Percentiles rank a stretch among this genome's conserved stretches.
Evolutionary conservation across 2,113 vertebrate genomes (phyloP).

Genomic region (Sylvietta virens): DNA sequence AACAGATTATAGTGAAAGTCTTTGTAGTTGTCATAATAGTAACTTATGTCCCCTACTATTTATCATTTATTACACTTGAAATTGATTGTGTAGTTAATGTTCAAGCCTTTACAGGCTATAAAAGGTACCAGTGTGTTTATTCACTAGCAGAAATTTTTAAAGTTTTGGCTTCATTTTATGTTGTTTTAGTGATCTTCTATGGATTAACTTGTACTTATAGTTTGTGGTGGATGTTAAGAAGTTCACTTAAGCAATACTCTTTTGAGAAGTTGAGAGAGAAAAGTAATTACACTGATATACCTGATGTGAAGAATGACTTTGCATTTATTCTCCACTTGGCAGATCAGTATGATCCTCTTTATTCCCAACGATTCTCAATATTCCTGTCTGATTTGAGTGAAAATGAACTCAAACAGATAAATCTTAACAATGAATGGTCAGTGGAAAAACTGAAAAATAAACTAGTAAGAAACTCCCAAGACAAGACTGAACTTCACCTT

Average conservation of each 20-base stretch:
- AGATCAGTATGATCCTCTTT: slow-evolving; percentile 82
- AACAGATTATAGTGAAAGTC: slow-evolving; percentile 83
- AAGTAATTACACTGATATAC: slow-evolving; percentile 83
- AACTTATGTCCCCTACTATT: slow-evolving; percentile 76
- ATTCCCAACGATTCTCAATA: slow-evolving; percentile 83
- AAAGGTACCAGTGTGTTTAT: slow-evolving; percentile 81
- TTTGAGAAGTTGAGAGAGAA: slow-evolving; percentile 82
- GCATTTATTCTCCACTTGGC: slow-evolving; percentile 85
- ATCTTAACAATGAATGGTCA: slow-evolving; percentile 81
- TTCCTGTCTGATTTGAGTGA: slow-evolving; percentile 82
- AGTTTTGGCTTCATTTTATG: slow-evolving; percentile 80
- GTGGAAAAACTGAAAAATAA: slow-evolving; percentile 79
- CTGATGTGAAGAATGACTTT: slow-evolving; percentile 84
- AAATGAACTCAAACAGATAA: slow-evolving; percentile 82
- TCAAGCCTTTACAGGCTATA: slow-evolving; percentile 80
- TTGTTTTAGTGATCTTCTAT: slow-evolving; percentile 76
- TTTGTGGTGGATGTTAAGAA: slow-evolving; percentile 83
- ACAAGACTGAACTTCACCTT: slow-evolving; percentile 78
- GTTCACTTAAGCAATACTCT: slow-evolving; percentile 82
- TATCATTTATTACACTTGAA: slow-evolving; percentile 77
- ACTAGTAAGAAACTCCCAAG: slow-evolving; percentile 74
- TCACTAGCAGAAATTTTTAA: slow-evolving; percentile 81
- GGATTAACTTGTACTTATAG: slow-evolving; percentile 82
- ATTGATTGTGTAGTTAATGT: slow-evolving; percentile 77
- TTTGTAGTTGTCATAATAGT: slow-evolving; percentile 76